A percentile compares a stretch with the other conserved stretches of the same genome.
These are phyloP conservation scores for Lucinisca nassula DNA, from an alignment of 2,888 invertebrate species.

Conservation along the genomic window DNA sequence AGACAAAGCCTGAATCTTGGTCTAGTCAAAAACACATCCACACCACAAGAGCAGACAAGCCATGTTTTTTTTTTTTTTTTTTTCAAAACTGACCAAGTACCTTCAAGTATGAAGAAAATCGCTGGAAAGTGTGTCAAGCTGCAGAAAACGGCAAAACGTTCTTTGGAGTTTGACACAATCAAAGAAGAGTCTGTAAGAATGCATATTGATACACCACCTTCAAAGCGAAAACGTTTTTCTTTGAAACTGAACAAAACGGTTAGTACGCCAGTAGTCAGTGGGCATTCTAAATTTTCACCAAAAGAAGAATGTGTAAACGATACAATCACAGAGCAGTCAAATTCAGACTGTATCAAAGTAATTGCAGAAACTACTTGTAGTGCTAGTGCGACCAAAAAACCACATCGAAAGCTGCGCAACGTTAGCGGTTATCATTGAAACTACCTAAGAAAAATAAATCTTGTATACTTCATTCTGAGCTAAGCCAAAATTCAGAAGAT, in stretches of 20 bases:
- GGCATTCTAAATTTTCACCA: too few species aligned
- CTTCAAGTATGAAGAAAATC: neutral
- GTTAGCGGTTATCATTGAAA: neutral
- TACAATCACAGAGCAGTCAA: too few species aligned
- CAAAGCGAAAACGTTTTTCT: neutral
- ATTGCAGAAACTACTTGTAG: too few species aligned
- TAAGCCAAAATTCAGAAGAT: neutral
- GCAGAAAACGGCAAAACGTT: too few species aligned
- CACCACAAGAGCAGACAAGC: neutral
- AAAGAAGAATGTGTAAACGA: too few species aligned
- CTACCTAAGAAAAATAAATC: neutral
- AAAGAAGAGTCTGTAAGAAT: neutral
- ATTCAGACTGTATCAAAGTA: too few species aligned
- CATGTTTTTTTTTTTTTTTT: neutral
- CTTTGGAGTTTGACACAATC: neutral
- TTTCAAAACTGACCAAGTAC: neutral
- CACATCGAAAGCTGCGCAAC: too few species aligned
- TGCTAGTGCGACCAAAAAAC: too few species aligned
- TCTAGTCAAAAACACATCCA: neutral
- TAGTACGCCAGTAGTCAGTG: neutral
- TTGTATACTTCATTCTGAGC: neutral
- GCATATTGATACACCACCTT: neutral
- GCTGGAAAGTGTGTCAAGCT: too few species aligned
- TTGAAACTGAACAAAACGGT: neutral
- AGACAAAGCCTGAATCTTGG: neutral